phyloP scores from a whole-genome alignment of 2,113 vertebrate species.

The Psammodynastes pulverulentus region DNA sequence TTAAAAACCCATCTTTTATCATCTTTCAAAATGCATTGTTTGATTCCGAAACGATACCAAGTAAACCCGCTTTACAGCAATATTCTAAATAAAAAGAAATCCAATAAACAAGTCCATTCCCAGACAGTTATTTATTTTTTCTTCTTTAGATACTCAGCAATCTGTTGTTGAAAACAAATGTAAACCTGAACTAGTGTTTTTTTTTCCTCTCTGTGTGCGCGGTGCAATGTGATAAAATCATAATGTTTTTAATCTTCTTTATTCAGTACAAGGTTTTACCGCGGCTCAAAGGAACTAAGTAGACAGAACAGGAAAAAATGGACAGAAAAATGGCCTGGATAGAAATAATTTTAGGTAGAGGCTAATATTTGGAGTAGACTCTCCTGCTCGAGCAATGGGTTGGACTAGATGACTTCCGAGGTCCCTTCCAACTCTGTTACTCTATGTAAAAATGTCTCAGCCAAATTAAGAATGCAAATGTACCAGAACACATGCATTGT shows the following conservation, averaged over 20 bases:
- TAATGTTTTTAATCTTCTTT: background rate
- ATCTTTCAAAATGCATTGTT: background rate
- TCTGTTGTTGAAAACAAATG: background rate
- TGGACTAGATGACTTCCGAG: no score
- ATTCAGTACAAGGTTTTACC: background rate
- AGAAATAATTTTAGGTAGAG: no score
- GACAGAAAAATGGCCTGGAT: background rate
- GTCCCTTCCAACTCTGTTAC: no score
- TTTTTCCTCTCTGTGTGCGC: no score
- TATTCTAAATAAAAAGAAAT: background rate
- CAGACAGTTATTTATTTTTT: background rate
- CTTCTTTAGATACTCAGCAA: background rate
- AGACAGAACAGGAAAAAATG: background rate
- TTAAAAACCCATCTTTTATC: background rate
- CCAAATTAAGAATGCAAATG: background rate
- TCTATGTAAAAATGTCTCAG: background rate
- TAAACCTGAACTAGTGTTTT: background rate
- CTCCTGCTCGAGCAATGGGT: no score
- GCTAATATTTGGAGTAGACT: no score
- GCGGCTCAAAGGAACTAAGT: background rate
- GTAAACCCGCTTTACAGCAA: background rate
- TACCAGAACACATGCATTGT: background rate
- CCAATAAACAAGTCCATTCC: background rate
- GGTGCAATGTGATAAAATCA: background rate
- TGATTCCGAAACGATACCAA: background rate